phyloP scores from a whole-genome alignment of 2,888 invertebrate species.

The Euzophera pinguis region DNA sequence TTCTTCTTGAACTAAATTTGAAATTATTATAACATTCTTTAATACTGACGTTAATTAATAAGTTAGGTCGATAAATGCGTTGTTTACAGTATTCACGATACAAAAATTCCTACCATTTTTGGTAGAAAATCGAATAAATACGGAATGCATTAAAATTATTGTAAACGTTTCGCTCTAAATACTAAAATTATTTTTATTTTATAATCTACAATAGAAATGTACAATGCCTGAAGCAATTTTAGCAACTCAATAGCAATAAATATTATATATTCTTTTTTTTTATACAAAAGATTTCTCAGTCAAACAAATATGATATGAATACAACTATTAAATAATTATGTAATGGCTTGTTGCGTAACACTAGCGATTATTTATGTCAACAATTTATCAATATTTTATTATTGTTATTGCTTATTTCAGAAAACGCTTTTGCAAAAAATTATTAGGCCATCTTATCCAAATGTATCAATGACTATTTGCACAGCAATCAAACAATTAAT shows the following conservation, averaged over 20 bases:
- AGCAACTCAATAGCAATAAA: conserved; percentile 47
- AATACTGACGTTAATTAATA: conserved; percentile 52
- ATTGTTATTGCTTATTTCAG: too few relatives aligned
- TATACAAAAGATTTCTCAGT: conserved; percentile 36
- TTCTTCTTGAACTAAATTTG: conserved; percentile 22
- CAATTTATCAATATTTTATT: not conserved
- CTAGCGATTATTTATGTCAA: not conserved
- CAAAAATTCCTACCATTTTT: conserved; percentile 27
- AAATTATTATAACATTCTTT: conserved; percentile 34
- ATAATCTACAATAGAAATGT: conserved; percentile 29
- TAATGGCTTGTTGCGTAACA: not conserved
- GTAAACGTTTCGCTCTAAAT: conserved; percentile 19
- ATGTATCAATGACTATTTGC: too few relatives aligned
- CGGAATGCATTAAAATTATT: conserved; percentile 39
- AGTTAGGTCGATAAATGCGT: conserved; percentile 60
- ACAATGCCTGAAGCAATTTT: conserved; percentile 36
- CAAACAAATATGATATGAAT: conserved; percentile 17
- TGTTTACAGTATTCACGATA: conserved; percentile 40
- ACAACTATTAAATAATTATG: not conserved
- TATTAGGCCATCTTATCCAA: too few relatives aligned
- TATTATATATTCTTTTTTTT: conserved; percentile 21
- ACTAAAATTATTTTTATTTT: conserved; percentile 12
- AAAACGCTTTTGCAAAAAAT: too few relatives aligned
- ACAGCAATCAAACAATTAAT: too few relatives aligned
- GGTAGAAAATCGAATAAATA: conserved; percentile 39